Percentiles rank a stretch among this genome's conserved stretches.
phyloP scores from a whole-genome alignment of 1,140 invertebrate species.

The Bombus waltoni region DNA sequence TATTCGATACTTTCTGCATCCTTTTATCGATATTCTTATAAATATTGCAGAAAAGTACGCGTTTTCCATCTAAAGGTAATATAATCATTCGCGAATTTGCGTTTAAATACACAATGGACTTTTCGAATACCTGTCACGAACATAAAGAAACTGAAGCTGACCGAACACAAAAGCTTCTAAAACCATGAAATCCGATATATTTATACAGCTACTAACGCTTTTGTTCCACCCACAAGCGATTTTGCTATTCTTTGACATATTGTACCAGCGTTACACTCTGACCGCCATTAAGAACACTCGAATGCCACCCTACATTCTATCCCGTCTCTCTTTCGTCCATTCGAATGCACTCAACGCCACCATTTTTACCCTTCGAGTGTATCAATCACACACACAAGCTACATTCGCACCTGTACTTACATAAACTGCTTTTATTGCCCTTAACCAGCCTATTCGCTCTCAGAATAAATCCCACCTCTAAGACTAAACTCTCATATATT shows the following conservation, averaged over 20 bases:
- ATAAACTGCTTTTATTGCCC: background rate
- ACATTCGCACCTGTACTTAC: background rate
- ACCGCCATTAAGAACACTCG: background rate
- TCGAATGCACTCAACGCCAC: background rate
- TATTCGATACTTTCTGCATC: background rate
- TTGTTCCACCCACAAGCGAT: background rate
- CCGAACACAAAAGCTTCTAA: too few species aligned
- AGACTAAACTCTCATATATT: background rate
- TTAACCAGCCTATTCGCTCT: background rate
- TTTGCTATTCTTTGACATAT: background rate
- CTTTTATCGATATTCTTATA: background rate
- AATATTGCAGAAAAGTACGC: background rate
- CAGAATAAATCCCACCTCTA: background rate
- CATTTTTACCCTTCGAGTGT: background rate
- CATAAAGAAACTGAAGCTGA: background rate
- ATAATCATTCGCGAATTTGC: too few species aligned
- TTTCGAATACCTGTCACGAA: background rate
- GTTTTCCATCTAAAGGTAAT: background rate
- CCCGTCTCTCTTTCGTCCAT: background rate
- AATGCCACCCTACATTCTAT: background rate
- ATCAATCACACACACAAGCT: constrained; percentile 1
- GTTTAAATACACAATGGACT: background rate
- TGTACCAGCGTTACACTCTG: background rate
- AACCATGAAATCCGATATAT: background rate
- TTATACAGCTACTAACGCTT: background rate